Conservation (phyloP, 2,797 vertebrate genomes). For the Syngnathus rostellatus region DNA sequence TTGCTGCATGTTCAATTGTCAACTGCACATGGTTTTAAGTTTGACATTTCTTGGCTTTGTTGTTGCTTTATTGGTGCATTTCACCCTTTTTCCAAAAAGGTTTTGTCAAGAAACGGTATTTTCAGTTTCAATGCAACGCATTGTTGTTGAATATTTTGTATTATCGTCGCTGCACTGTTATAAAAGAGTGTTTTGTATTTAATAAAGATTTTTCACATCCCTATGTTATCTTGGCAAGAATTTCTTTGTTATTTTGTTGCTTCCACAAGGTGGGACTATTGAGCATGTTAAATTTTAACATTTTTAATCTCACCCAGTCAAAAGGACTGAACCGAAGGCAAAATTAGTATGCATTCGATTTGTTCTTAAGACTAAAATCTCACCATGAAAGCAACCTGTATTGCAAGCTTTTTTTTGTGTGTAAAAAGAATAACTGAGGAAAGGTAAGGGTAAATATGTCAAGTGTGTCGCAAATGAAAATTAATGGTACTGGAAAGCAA, state of each 20-base stretch:
- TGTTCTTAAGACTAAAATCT: slow-evolving; percentile 18
- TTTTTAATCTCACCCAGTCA: slow-evolving; percentile 4
- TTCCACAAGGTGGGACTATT: slow-evolving; percentile 51
- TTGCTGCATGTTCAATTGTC: slow-evolving; percentile 15
- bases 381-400: too few species aligned
- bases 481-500: neutral
- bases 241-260: slow-evolving; percentile 8
- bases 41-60: slow-evolving; percentile 16
- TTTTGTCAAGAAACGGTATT: slow-evolving; percentile 32
- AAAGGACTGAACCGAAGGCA: slow-evolving; percentile 10
- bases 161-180: slow-evolving; percentile 53
- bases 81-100: slow-evolving; percentile 18
- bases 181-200: slow-evolving; percentile 57
- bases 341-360: slow-evolving; percentile 13
- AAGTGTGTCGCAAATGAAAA: too few species aligned
- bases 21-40: slow-evolving; percentile 15
- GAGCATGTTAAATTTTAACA: slow-evolving; percentile 22
- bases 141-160: slow-evolving; percentile 44
- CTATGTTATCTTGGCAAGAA: neutral
- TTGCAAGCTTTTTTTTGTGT: too few species aligned
- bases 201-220: slow-evolving; percentile 59
- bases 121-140: slow-evolving; percentile 40
- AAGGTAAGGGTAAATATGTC: too few species aligned
- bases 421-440: too few species aligned
- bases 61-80: slow-evolving; percentile 12